These are phyloP conservation scores for Pseudomyrmex sp. DNA, from an alignment of 1,140 invertebrate genomes.

Conservation along the genomic window DNA sequence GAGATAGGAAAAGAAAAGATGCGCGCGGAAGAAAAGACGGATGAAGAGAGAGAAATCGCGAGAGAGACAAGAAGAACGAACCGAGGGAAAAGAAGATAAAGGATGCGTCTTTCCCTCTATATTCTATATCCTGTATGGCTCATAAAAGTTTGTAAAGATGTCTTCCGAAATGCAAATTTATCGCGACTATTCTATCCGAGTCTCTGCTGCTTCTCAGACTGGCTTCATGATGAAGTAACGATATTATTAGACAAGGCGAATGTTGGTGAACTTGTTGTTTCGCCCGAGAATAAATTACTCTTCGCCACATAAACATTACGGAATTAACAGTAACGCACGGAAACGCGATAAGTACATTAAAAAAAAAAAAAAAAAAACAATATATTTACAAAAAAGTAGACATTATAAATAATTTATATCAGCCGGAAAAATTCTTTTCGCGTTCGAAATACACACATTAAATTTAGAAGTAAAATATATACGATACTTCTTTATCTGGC, in stretches of 20 bases:
- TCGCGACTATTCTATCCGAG: conserved; percentile 26
- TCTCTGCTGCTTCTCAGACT: conserved; percentile 15
- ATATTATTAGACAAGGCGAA: background rate
- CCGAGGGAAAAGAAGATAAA: conserved; percentile 66
- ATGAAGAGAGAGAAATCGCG: conserved; percentile 40
- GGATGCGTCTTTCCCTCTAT: conserved; percentile 67
- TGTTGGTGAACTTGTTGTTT: no score
- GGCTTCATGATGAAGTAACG: conserved; percentile 9
- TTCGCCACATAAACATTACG: background rate
- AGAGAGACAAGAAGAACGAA: conserved; percentile 52
- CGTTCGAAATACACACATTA: conserved; percentile 8
- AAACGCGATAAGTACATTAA: background rate
- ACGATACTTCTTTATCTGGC: conserved; percentile 70
- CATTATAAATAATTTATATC: conserved; percentile 30
- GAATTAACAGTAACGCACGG: background rate
- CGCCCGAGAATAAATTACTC: no score
- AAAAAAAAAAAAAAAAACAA: background rate
- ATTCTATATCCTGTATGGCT: conserved; percentile 66
- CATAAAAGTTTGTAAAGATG: conserved; percentile 67
- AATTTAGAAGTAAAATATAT: conserved; percentile 22
- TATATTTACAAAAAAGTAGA: background rate
- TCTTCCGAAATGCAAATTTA: conserved; percentile 63
- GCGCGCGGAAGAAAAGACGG: background rate
- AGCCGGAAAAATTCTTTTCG: background rate
- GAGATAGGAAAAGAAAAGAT: conserved; percentile 38